Conservation (phyloP, 2,888 invertebrate species). For the Drosophila rellima region DNA sequence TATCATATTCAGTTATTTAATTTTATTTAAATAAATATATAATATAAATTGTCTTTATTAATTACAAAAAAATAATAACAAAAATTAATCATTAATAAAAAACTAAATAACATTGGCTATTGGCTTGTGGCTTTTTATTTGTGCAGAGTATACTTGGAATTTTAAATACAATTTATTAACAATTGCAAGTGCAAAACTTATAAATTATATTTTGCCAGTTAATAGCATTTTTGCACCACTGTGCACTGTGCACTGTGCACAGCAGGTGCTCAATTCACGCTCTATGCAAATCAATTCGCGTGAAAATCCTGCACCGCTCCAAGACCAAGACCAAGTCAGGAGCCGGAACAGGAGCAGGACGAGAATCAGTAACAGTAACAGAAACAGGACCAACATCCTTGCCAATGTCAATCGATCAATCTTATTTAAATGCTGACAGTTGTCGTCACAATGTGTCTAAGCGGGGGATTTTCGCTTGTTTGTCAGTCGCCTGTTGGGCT, state of each 20-base stretch:
- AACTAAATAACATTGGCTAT: neutral
- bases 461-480: conserved; percentile 46
- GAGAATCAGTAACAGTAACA: conserved; percentile 4
- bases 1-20: no score
- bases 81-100: no score
- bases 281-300: conserved; percentile 74
- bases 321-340: conserved; percentile 12
- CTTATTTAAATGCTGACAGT: conserved; percentile 83
- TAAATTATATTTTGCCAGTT: neutral
- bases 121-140: neutral
- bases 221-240: conserved; percentile 35
- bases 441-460: conserved; percentile 70
- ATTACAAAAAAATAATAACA: no score
- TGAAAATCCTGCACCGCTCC: conserved; percentile 40
- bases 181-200: no score
- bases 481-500: conserved; percentile 54
- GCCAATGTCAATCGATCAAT: conserved; percentile 75
- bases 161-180: no score
- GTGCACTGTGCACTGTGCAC: conserved; percentile 20
- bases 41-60: no score
- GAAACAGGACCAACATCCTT: conserved; percentile 33
- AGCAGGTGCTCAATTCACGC: conserved; percentile 38
- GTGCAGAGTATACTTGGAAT: neutral
- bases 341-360: neutral
- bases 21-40: no score